phyloP scores from a whole-genome alignment of 1,140 invertebrate genomes.

The Zaprionus nigranus region DNA sequence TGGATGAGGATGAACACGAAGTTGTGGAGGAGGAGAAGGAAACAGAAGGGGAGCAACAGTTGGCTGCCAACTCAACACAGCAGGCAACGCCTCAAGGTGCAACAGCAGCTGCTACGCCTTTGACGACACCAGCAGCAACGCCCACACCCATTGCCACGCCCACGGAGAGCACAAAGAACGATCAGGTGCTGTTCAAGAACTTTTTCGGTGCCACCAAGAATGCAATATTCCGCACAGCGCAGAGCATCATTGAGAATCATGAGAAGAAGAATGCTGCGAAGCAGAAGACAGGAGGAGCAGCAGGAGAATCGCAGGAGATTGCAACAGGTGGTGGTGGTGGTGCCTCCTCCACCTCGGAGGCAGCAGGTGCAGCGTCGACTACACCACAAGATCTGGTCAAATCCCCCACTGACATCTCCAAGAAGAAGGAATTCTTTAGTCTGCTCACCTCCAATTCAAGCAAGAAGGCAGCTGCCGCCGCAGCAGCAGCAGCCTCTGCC shows the following conservation, averaged over 20 bases:
- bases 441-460: conserved; percentile 77
- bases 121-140: conserved; percentile 39
- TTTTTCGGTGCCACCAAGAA: conserved; percentile 84
- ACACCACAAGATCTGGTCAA: conserved; percentile 65
- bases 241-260: conserved; percentile 84
- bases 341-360: conserved; percentile 10
- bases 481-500: conserved; percentile 55
- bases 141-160: conserved; percentile 66
- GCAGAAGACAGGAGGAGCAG: conserved; percentile 59
- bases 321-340: background rate
- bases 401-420: conserved; percentile 80
- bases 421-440: conserved; percentile 82
- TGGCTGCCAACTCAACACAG: conserved; percentile 16
- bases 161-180: conserved; percentile 72
- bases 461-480: conserved; percentile 75
- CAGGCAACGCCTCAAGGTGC: background rate
- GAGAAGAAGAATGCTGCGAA: conserved; percentile 84
- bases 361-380: background rate
- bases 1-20: conserved; percentile 22
- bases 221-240: conserved; percentile 84
- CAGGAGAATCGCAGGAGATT: conserved; percentile 47
- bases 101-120: conserved; percentile 35
- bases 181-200: conserved; percentile 80
- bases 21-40: background rate
- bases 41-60: background rate